Conservation (phyloP, 1,140 invertebrate genomes). For the Teleopsis dalmanni region DNA sequence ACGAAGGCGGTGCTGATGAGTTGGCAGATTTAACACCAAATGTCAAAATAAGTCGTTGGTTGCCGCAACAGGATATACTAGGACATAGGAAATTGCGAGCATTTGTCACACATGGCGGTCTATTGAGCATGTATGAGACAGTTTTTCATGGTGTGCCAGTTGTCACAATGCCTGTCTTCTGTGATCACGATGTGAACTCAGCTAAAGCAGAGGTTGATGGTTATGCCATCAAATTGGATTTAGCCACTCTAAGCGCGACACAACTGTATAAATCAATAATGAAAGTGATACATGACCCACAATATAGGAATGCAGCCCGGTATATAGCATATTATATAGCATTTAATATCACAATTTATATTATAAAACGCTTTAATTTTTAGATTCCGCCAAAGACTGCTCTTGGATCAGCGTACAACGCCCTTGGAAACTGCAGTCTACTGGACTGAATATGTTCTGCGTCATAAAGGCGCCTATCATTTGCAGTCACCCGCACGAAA, state of each 20-base stretch:
- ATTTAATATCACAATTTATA: background rate
- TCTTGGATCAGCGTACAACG: conserved; percentile 52
- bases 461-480: conserved; percentile 55
- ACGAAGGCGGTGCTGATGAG: conserved; percentile 54
- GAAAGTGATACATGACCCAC: conserved; percentile 45
- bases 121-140: conserved; percentile 69
- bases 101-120: conserved; percentile 72
- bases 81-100: conserved; percentile 63
- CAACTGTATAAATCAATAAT: conserved; percentile 42
- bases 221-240: conserved; percentile 46
- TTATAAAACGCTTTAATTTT: background rate
- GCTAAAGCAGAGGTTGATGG: conserved; percentile 58
- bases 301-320: conserved; percentile 40
- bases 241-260: conserved; percentile 41
- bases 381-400: conserved; percentile 43
- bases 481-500: conserved; percentile 51
- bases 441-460: conserved; percentile 58
- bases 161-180: conserved; percentile 62
- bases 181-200: conserved; percentile 65
- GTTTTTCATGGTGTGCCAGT: conserved; percentile 69
- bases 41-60: conserved; percentile 60
- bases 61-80: conserved; percentile 71
- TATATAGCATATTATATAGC: background rate
- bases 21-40: conserved; percentile 58
- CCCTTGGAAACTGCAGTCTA: conserved; percentile 54